These are phyloP conservation scores for Nudaria mundana DNA, from an alignment of 2,888 invertebrate species.

Conservation along the genomic window DNA sequence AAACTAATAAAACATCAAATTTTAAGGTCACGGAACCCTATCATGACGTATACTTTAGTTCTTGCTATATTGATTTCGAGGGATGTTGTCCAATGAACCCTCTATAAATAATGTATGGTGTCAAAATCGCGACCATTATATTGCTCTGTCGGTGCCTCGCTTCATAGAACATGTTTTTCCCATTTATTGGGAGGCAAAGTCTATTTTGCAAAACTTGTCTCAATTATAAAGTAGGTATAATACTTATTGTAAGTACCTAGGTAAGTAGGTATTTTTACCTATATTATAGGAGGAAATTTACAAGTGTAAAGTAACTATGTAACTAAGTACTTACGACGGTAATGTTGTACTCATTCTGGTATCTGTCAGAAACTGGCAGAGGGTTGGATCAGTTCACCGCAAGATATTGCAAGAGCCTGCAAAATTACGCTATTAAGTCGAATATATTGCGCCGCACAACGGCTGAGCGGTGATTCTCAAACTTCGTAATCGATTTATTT, in stretches of 20 bases:
- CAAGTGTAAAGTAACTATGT: too few relatives aligned
- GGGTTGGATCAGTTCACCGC: constrained; percentile 47
- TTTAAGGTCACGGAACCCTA: too few relatives aligned
- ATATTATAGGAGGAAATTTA: too few relatives aligned
- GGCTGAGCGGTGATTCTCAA: constrained; percentile 39
- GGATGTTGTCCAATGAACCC: constrained; percentile 38
- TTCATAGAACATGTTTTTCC: too few relatives aligned
- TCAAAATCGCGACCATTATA: constrained; percentile 36
- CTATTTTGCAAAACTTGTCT: too few relatives aligned
- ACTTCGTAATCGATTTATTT: constrained; percentile 49
- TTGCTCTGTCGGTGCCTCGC: constrained; percentile 29
- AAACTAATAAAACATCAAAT: too few relatives aligned
- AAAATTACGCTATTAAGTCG: constrained; percentile 60
- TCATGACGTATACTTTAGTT: too few relatives aligned
- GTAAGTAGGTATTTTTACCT: too few relatives aligned
- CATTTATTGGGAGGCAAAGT: too few relatives aligned
- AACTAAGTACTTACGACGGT: too few relatives aligned
- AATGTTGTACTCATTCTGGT: constrained; percentile 44
- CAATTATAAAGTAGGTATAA: not conserved
- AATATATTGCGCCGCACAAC: constrained; percentile 53
- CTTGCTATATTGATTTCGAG: constrained; percentile 47
- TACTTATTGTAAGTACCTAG: too few relatives aligned
- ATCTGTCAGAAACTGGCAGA: constrained; percentile 43
- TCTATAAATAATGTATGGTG: constrained; percentile 49
- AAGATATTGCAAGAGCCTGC: constrained; percentile 57